Conservation (phyloP, 2,797 vertebrate genomes). For the Iguana delicatissima region DNA sequence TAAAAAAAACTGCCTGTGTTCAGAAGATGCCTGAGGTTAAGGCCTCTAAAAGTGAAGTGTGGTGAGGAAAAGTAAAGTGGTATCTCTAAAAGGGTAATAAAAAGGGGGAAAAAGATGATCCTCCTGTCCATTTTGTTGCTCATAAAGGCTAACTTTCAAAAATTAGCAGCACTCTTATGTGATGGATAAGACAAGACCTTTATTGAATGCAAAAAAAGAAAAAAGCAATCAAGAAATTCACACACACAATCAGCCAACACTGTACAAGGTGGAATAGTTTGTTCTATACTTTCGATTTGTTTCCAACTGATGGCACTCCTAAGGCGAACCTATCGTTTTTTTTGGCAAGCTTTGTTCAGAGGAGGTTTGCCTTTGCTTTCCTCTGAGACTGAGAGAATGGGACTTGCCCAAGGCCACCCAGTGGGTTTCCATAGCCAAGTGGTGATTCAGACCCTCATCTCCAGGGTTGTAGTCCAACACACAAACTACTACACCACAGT, state of each 20-base stretch:
- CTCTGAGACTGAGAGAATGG: too few relatives aligned
- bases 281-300: too few relatives aligned
- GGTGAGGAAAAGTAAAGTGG: neutral
- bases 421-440: too few relatives aligned
- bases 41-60: neutral
- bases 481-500: too few relatives aligned
- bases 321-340: too few relatives aligned
- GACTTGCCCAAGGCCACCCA: too few relatives aligned
- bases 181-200: neutral
- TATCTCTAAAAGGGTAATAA: neutral
- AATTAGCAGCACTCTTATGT: neutral
- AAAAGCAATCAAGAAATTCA: neutral
- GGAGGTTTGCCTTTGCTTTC: too few relatives aligned
- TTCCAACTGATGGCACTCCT: too few relatives aligned
- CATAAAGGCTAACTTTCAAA: neutral
- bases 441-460: too few relatives aligned
- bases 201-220: neutral
- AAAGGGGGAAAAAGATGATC: neutral
- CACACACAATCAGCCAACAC: neutral
- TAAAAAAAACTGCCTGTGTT: neutral
- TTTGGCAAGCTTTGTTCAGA: too few relatives aligned
- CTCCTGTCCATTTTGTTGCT: neutral
- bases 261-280: neutral
- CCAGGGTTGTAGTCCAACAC: too few relatives aligned
- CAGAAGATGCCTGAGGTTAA: neutral